Evolutionary conservation across 2,113 vertebrate species (phyloP), one percentile per base, ranked within the genome.

Genomic region (Vulpes lagopus): DNA sequence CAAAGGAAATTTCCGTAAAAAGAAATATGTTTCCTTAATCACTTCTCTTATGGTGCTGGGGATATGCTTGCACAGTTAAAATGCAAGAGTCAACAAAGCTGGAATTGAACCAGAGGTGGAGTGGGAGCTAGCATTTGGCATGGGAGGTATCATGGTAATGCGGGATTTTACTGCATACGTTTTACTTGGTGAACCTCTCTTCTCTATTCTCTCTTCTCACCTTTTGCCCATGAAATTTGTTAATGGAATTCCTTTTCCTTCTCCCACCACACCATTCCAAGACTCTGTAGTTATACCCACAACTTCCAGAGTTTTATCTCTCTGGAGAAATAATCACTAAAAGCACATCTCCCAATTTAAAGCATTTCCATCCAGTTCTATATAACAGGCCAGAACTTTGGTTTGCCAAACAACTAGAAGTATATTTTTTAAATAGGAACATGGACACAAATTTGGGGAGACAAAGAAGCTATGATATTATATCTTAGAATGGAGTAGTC

Each of bases 1-100:
- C 64, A 95, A 51, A 91, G 89, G 38, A 98, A 90, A 97, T 95
- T 93, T 95, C 64, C 81, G 53, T 82, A 80, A 97, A 84, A 90
- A 83, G 51, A 94, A 94, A 92, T 62, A 76, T 62, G 71, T 30
- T 97, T 89, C 51, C 78, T 95, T 97, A 96, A 97, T 95, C 71
- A 89, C 43, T 71, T 97, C 14, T 87, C 60, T 91, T 91, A 76
- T 14, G 89, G 53, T 86, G n/a, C 12, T 51, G 53, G 76, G 35
- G 30, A 53, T 65, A 84, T 49, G 20, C 71, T 81, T 74, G 53
- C 59, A 73, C 35, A 67, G 55, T 92, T 85, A 95, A 93, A 96
- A 67, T 81, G 10, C 60, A 67, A 84, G 3, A n/a, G 23, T 64
- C n/a, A 25, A 89, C 79, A 78, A 81, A 87, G 49, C 22, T 88